Evolutionary conservation across 2,113 vertebrate genomes (phyloP), one percentile per base, ranked within the genome.

Genomic region (Perca fluviatilis): DNA sequence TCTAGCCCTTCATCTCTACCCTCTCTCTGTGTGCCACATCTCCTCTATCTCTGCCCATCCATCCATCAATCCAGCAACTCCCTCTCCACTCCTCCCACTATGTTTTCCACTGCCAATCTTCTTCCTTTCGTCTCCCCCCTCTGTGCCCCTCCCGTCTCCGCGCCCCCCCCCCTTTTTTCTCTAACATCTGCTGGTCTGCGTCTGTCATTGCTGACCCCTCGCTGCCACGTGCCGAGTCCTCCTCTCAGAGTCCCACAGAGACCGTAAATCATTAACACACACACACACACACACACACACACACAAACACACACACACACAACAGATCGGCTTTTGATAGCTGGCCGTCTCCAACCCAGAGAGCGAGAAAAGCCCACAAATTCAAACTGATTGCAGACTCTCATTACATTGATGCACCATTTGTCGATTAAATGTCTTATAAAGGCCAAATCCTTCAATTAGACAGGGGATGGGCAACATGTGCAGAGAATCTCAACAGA

Each of bases 101-200:
- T 65, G 74, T 73, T 33, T 69, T n/a, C 72, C 49, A 40, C 19
- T 51, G 60, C 51, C 60, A 74, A 25, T 54, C 60, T 57, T 60
- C 84, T 77, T 60, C 50, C 67, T 73, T 50, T 51, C 69, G 43
- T 54, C 27, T 1, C 54, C 27, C 54, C 79, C 56, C 56, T 69
- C 51, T 50, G 16, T 54, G 57, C 4, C 54, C 62, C 62, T 66
- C 64, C 64, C 64, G 56, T 23, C 49, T 77, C 47, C 47, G 2
- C 61, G 27, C 71, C 51, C 71, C 77, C 65, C 57, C n/a, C n/a
- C n/a, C n/a, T n/a, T n/a, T 36, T 77, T 53, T 72, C 15, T 49
- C 70, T 56, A 85, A 86, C 93, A 93, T 87, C 89, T 94, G 93
- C 86, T 79, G 61, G 69, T 88, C 84, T 68, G 64, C 64, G 54